These are phyloP conservation scores for Leptopilina clavipes DNA, from an alignment of 1,140 invertebrate species.

Conservation along the genomic window DNA sequence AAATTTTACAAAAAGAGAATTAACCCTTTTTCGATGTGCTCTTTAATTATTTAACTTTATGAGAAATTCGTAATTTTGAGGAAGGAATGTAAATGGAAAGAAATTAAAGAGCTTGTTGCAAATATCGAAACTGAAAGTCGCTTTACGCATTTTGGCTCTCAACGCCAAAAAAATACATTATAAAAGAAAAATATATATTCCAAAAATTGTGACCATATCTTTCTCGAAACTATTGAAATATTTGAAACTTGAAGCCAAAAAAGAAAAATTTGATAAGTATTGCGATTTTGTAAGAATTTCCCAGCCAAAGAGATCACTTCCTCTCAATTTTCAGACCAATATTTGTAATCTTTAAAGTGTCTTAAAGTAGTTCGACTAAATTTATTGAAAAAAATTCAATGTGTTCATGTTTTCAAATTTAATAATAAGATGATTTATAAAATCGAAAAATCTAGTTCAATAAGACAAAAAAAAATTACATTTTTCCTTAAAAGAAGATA, in stretches of 20 bases:
- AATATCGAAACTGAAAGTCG: constrained; percentile 17
- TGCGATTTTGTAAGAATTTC: not conserved
- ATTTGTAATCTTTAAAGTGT: constrained; percentile 39
- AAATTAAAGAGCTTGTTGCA: constrained; percentile 17
- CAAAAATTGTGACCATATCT: constrained; percentile 22
- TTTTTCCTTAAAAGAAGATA: constrained; percentile 38
- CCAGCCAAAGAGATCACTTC: constrained; percentile 1
- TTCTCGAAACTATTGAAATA: not conserved
- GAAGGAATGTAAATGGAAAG: constrained; percentile 27
- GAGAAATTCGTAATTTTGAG: constrained; percentile 4
- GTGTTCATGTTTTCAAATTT: constrained; percentile 60
- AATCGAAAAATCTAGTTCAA: constrained; percentile 51
- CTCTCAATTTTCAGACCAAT: constrained; percentile 13
- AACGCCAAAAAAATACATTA: not conserved
- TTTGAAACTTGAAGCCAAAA: constrained; percentile 7
- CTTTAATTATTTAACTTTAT: not conserved
- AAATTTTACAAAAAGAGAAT: too few species aligned
- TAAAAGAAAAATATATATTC: not conserved
- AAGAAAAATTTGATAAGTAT: not conserved
- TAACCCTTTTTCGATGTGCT: not conserved
- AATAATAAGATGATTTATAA: constrained; percentile 55
- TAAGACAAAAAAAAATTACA: constrained; percentile 45
- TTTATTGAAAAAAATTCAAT: constrained; percentile 52
- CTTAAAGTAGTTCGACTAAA: constrained; percentile 39
- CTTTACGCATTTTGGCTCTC: constrained; percentile 1